Percentiles rank a stretch among this genome's conserved stretches.
phyloP scores from a whole-genome alignment of 1,140 invertebrate species.

The Drosophila nannoptera region DNA sequence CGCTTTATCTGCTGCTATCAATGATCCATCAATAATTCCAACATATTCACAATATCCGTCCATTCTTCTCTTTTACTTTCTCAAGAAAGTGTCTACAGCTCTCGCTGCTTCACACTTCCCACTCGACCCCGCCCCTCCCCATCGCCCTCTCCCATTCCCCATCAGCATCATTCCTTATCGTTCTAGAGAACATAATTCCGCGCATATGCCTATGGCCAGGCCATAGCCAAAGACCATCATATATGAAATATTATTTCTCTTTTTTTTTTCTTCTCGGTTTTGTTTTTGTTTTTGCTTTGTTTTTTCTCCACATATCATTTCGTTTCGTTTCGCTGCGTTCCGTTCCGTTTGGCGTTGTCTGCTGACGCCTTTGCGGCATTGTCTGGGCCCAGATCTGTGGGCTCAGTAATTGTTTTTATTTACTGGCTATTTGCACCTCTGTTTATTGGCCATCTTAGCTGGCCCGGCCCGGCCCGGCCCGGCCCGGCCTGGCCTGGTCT shows the following conservation, averaged over 20 bases:
- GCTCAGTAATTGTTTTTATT: constrained; percentile 28
- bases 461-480: constrained; percentile 5
- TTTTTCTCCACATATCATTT: not conserved
- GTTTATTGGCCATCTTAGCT: constrained; percentile 49
- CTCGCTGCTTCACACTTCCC: not conserved
- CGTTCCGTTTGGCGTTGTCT: constrained; percentile 9
- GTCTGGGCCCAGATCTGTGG: constrained; percentile 38
- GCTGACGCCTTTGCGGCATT: constrained; percentile 41
- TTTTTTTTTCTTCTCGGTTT: not conserved
- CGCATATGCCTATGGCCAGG: constrained; percentile 7
- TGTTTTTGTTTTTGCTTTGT: constrained; percentile 12
- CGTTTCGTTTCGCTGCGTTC: no score
- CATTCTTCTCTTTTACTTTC: no score
- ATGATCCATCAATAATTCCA: no score
- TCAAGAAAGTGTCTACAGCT: constrained; percentile 7
- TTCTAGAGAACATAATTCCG: constrained; percentile 1
- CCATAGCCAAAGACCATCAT: constrained; percentile 28
- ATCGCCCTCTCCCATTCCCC: not conserved
- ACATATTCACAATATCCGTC: no score
- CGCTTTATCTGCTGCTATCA: no score
- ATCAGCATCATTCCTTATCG: constrained; percentile 1
- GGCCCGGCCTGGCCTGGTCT: not conserved
- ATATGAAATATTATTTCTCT: constrained; percentile 3
- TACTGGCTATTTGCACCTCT: constrained; percentile 21
- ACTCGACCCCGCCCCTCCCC: no score